Evolutionary conservation across 2,888 invertebrate genomes (phyloP).

Genomic region (Ametastegia equiseti): DNA sequence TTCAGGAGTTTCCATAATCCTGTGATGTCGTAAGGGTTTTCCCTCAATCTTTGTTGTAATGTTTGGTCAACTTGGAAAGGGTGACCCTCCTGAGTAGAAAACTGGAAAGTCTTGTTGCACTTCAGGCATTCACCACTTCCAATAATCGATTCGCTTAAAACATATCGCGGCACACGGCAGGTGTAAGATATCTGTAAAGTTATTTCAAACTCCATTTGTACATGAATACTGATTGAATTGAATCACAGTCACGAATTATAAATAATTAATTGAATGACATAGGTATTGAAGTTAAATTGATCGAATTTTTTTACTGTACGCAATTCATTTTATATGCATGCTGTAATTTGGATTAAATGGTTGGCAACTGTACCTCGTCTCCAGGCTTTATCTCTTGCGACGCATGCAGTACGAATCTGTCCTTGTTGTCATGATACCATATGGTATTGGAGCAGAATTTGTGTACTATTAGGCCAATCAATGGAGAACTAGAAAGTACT

Average conservation of each 20-base stretch:
- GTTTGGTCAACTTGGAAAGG: not conserved
- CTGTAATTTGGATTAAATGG: not conserved
- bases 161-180: not conserved
- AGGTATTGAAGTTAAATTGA: too few relatives aligned
- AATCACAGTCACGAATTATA: too few relatives aligned
- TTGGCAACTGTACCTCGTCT: constrained; percentile 39
- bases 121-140: not conserved
- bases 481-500: constrained; percentile 38
- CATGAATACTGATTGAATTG: not conserved
- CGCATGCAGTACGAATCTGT: constrained; percentile 35
- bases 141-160: not conserved
- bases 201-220: not conserved
- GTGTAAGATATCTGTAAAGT: not conserved
- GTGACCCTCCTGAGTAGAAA: not conserved
- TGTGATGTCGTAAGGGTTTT: constrained; percentile 27
- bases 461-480: constrained; percentile 22
- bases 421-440: constrained; percentile 1
- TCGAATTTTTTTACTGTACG: too few relatives aligned
- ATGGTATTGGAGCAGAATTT: constrained; percentile 33
- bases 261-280: too few relatives aligned
- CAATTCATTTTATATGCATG: not conserved
- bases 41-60: not conserved
- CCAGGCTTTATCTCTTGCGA: constrained; percentile 39
- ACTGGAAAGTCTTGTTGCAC: not conserved
- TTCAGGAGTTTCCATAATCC: constrained; percentile 43